These are phyloP conservation scores for Bostrychus sinensis DNA, from an alignment of 2,113 vertebrate genomes.

Conservation along the genomic window DNA sequence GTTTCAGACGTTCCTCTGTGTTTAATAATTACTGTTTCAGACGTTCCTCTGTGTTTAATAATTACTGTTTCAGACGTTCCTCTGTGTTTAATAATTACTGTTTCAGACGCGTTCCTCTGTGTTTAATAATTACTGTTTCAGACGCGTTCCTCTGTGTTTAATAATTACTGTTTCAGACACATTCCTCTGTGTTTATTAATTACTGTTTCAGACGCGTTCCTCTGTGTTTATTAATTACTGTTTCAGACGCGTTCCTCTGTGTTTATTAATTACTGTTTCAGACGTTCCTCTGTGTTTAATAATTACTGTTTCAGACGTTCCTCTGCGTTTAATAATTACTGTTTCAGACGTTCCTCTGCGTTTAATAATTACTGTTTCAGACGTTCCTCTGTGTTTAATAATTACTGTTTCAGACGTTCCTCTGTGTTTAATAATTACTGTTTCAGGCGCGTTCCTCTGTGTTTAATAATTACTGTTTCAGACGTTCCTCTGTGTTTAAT, in stretches of 20 bases:
- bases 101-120: constrained; percentile 72
- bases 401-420: constrained; percentile 69
- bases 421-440: too few species aligned
- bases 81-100: too few species aligned
- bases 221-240: too few species aligned
- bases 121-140: constrained; percentile 36
- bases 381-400: constrained; percentile 37
- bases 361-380: constrained; percentile 58
- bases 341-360: constrained; percentile 69
- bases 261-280: constrained; percentile 36
- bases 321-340: too few species aligned
- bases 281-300: constrained; percentile 59
- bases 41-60: constrained; percentile 37
- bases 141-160: constrained; percentile 62
- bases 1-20: constrained; percentile 70
- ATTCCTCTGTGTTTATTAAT: too few species aligned
- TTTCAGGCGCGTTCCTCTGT: constrained; percentile 72
- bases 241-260: constrained; percentile 72
- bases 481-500: constrained; percentile 59
- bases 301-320: constrained; percentile 70
- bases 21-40: constrained; percentile 58
- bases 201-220: constrained; percentile 71
- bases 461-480: constrained; percentile 36
- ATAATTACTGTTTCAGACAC: constrained; percentile 72
- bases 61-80: constrained; percentile 69